Percentiles rank a stretch among this genome's conserved stretches.
Conservation (phyloP, 2,113 vertebrate genomes). For the Strigops habroptila region DNA sequence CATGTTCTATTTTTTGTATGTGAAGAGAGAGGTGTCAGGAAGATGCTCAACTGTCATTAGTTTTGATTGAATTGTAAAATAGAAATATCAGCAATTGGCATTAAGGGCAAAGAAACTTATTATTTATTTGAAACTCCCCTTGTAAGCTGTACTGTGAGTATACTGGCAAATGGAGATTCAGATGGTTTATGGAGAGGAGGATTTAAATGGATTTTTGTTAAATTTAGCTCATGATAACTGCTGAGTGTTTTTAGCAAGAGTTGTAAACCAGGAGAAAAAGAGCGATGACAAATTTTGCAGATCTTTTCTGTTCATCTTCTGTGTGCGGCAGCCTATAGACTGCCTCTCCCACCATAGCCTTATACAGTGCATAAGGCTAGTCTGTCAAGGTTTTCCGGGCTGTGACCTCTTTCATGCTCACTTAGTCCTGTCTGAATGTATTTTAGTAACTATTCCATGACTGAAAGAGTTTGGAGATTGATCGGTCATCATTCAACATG, state of each 20-base stretch:
- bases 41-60: background rate
- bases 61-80: background rate
- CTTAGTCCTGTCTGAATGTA: background rate
- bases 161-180: background rate
- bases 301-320: background rate
- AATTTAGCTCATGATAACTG: background rate
- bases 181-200: background rate
- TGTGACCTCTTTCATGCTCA: background rate
- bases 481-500: background rate
- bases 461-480: background rate
- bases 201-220: background rate
- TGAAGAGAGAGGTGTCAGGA: background rate
- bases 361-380: background rate
- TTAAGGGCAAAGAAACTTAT: background rate
- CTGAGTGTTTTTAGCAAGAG: background rate
- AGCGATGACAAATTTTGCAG: background rate
- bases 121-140: background rate
- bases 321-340: background rate
- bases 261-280: background rate
- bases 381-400: background rate
- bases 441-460: background rate
- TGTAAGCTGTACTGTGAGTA: background rate
- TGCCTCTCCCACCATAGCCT: background rate
- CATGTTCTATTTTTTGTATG: background rate
- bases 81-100: background rate